Conservation (phyloP, 2,797 vertebrate genomes). For the Silurus lanzhouensis region DNA sequence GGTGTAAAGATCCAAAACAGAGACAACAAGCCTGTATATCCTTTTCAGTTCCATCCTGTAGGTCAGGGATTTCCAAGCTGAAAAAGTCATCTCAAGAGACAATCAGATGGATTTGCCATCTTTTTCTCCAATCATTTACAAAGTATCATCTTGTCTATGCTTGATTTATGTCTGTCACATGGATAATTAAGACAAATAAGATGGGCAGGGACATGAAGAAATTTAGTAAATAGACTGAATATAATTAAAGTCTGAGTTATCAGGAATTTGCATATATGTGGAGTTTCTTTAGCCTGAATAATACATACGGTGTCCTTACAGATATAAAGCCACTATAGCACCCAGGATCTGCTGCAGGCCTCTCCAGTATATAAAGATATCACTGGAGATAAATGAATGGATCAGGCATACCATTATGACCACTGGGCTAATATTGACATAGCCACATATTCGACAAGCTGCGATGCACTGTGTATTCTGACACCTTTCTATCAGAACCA, state of each 20-base stretch:
- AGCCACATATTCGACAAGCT: no score
- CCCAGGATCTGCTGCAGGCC: not conserved
- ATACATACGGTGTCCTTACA: not conserved
- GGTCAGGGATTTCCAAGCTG: conserved; percentile 45
- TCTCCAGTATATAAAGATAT: not conserved
- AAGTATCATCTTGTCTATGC: conserved; percentile 13
- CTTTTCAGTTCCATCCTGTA: conserved; percentile 44
- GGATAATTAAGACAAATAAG: conserved; percentile 10
- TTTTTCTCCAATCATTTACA: conserved; percentile 45
- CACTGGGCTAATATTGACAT: no score
- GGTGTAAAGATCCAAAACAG: conserved; percentile 54
- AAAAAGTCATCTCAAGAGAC: conserved; percentile 43
- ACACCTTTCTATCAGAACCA: no score
- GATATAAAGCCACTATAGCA: not conserved
- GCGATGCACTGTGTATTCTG: no score
- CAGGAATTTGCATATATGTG: conserved; percentile 47
- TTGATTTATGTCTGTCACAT: conserved; percentile 36
- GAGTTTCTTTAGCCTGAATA: conserved; percentile 45
- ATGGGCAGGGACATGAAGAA: conserved; percentile 22
- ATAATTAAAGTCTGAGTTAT: conserved; percentile 39
- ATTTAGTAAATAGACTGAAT: conserved; percentile 27
- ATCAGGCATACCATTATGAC: no score
- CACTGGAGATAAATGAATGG: not conserved
- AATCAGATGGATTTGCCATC: conserved; percentile 37
- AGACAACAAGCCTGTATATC: conserved; percentile 47